Evolutionary conservation across 2,797 vertebrate genomes (phyloP).

Genomic region (Microctenopoma lineatum): DNA sequence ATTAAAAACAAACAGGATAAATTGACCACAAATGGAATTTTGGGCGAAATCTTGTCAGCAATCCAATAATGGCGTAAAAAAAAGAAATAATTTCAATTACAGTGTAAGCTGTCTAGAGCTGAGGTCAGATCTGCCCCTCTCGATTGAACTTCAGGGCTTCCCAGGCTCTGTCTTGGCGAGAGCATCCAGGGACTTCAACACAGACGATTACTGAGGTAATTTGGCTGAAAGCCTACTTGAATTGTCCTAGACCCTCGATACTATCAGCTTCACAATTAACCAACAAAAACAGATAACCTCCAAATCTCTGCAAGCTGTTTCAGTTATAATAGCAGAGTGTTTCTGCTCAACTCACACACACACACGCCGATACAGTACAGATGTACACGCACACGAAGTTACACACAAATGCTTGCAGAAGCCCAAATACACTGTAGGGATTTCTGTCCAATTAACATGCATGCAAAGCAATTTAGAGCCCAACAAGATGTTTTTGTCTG

Average conservation of each 20-base stretch:
- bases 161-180: conserved; percentile 72
- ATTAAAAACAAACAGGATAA: conserved; percentile 87
- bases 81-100: conserved; percentile 81
- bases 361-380: conserved; percentile 59
- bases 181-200: conserved; percentile 78
- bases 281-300: conserved; percentile 89
- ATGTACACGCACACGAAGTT: conserved; percentile 48
- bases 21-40: conserved; percentile 83
- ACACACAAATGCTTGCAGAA: conserved; percentile 66
- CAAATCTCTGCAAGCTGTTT: conserved; percentile 79
- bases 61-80: conserved; percentile 70
- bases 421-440: conserved; percentile 85
- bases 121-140: conserved; percentile 76
- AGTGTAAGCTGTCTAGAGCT: conserved; percentile 77
- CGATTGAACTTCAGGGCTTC: conserved; percentile 75
- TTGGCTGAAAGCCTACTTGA: conserved; percentile 86
- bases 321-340: conserved; percentile 72
- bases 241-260: conserved; percentile 82
- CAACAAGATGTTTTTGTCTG: conserved; percentile 88
- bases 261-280: conserved; percentile 88
- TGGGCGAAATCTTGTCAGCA: conserved; percentile 75
- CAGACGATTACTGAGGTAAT: conserved; percentile 84
- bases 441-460: conserved; percentile 89
- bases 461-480: conserved; percentile 88
- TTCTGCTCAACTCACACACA: conserved; percentile 54